Conservation (phyloP, 2,113 vertebrate species). For the Talpa occidentalis region DNA sequence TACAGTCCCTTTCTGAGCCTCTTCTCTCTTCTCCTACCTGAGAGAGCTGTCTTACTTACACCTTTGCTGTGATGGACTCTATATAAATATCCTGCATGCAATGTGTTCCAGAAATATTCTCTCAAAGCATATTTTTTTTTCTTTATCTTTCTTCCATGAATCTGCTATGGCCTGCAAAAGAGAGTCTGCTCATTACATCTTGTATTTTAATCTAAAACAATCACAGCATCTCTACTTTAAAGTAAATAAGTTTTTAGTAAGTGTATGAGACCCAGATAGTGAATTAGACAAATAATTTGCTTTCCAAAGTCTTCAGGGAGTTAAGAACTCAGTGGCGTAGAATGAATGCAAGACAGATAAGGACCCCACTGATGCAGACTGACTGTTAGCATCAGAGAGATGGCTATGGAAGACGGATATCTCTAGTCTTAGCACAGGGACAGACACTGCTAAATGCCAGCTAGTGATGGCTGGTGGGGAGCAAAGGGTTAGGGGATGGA, state of each 20-base stretch:
- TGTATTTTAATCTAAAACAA: neutral
- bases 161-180: neutral
- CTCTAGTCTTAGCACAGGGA: neutral
- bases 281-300: neutral
- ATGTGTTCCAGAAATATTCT: neutral
- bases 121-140: neutral
- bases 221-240: neutral
- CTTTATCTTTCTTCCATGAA: neutral
- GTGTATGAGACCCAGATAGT: neutral
- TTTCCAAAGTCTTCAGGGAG: neutral
- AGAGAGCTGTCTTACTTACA: neutral
- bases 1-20: neutral
- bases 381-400: neutral
- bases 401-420: fast-evolving
- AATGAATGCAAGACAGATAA: neutral
- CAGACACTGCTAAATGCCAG: neutral
- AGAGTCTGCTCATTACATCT: neutral
- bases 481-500: neutral
- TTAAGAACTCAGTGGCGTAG: neutral
- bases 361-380: neutral
- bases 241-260: neutral
- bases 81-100: neutral
- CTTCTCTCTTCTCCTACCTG: neutral
- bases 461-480: fast-evolving
- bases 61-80: neutral